Base-by-base conservation (phyloP, 2,797 vertebrate genomes). In the Myioborus miniatus region DNA sequence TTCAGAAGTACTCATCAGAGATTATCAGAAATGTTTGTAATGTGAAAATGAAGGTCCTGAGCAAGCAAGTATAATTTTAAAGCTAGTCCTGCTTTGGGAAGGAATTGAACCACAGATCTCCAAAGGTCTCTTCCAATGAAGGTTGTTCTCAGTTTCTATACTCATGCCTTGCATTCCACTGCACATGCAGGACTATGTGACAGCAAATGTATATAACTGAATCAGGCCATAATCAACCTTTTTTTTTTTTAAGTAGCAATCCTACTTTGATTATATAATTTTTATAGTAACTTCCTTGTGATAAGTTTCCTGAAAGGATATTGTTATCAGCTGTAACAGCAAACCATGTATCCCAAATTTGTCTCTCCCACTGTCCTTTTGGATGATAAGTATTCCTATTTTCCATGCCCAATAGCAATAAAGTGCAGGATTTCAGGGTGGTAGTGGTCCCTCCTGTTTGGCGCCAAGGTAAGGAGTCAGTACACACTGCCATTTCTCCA, bases 21-120 rank as follows among this genome's bases (percentile, higher is more conserved):
- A 76, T 72, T 59, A 80, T 52, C 60, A 85, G 34, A 92, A 82
- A 92, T 46, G 22, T 68, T 92, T 83, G 49, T 37, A 80, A 52
- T 23, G 14, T n/a, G 41, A 87, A 64, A 77, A 87, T 32, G 44
- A 74, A 76, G 36, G 43, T 44, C 56, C 39, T 69, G 39, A 83
- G 76, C 37, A 91, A 87, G 29, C 21, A 17, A 59, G 9, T 6
- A 9, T 37, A 69, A 82, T 69, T 75, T 50, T 79, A 50, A 91
- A 85, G 47, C 26, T 72, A 26, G 29, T 47, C 20, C 27, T 63
- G 56, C 29, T 80, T 62, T 63, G 29, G 69, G 32, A 80, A 12
- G 36, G 23, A 47, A 60, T 34, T 15, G 21, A 52, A 77, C 15
- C 34, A 71, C 8, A 3, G 44, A 67, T 49, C 12, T 76, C n/a